A percentile compares a stretch with the other conserved stretches of the same genome.
These are phyloP conservation scores for Megaustenia siamemsis DNA, from an alignment of 2,888 invertebrate species.

Conservation along the genomic window DNA sequence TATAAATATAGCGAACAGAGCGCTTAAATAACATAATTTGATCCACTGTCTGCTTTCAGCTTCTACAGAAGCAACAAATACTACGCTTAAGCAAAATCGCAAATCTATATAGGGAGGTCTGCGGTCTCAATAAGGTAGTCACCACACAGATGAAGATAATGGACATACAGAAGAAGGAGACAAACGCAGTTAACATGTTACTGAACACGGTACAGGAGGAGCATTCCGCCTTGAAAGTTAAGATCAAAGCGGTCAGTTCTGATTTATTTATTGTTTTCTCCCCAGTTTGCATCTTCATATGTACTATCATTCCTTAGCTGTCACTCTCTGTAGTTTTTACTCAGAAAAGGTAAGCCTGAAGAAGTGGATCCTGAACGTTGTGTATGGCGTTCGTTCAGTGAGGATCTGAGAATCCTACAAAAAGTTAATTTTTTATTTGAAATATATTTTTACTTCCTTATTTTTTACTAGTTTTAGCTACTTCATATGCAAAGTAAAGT, in stretches of 20 bases:
- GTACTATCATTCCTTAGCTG: too few relatives aligned
- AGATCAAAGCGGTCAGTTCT: not conserved
- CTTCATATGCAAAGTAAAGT: too few relatives aligned
- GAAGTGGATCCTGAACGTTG: too few relatives aligned
- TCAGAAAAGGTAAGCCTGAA: too few relatives aligned
- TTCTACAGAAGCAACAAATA: not conserved
- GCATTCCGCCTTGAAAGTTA: not conserved
- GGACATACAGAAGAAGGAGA: slow-evolving; percentile 12
- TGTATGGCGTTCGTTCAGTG: too few relatives aligned
- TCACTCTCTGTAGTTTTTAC: too few relatives aligned
- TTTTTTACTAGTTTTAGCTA: too few relatives aligned
- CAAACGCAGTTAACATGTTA: not conserved
- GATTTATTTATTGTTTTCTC: not conserved
- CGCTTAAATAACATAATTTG: not conserved
- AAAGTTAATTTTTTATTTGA: too few relatives aligned
- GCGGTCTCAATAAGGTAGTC: not conserved
- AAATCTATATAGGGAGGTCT: not conserved
- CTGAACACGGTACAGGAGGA: not conserved
- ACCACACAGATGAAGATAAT: not conserved
- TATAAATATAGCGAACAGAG: too few relatives aligned
- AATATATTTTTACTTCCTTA: too few relatives aligned
- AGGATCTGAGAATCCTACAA: too few relatives aligned
- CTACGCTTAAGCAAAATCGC: not conserved
- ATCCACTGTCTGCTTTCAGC: not conserved
- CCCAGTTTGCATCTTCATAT: too few relatives aligned